Evolutionary conservation across 2,113 vertebrate species (phyloP).

Genomic region (Oreotrochilus melanogaster): DNA sequence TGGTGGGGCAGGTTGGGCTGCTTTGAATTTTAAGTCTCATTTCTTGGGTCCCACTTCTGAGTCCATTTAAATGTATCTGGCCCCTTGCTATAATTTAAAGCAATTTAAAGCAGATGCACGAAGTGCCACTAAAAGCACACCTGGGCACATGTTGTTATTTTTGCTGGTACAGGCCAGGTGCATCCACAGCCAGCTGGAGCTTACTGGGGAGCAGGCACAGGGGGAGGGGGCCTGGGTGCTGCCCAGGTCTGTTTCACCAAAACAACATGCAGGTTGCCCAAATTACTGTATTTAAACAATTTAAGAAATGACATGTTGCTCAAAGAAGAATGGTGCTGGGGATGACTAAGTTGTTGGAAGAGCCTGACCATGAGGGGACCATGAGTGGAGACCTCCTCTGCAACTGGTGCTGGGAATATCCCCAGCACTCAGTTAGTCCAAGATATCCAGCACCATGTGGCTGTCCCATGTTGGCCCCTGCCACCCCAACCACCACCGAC

Average conservation of each 20-base stretch:
- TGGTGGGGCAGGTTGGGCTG: neutral
- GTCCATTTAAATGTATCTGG: neutral
- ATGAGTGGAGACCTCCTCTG: neutral
- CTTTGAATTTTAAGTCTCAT: constrained; percentile 25
- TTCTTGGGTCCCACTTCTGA: constrained; percentile 5
- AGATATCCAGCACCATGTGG: neutral
- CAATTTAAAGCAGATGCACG: neutral
- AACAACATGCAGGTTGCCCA: neutral
- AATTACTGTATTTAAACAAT: neutral
- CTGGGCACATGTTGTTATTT: rapidly evolving
- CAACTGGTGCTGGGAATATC: neutral
- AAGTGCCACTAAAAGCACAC: neutral
- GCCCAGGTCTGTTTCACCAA: neutral
- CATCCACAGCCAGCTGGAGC: rapidly evolving
- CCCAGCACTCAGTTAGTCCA: rapidly evolving
- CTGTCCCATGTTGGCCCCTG: rapidly evolving
- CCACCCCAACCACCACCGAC: rapidly evolving
- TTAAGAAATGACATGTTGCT: neutral
- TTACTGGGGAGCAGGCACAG: rapidly evolving
- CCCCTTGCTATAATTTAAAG: neutral
- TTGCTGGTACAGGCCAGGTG: neutral
- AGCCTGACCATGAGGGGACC: rapidly evolving
- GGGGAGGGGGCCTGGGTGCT: neutral
- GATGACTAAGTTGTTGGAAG: neutral
- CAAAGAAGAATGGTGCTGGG: neutral